A percentile compares a stretch with the other conserved stretches of the same genome.
Conservation (phyloP, 2,888 invertebrate genomes). For the Conchocele bisecta region DNA sequence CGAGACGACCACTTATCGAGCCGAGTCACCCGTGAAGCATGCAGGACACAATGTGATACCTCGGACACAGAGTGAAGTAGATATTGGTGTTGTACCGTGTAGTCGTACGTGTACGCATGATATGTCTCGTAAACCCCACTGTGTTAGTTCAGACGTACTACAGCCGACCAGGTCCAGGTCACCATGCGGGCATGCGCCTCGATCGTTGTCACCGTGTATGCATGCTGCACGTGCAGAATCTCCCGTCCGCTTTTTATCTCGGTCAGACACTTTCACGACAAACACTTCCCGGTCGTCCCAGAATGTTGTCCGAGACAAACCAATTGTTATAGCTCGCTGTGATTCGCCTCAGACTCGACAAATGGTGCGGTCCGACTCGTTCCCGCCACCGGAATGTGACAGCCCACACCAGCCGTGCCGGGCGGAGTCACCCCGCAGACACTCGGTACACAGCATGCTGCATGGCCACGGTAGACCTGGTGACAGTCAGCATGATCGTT, state of each 20-base stretch:
- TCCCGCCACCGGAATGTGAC: conserved; percentile 26
- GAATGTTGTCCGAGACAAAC: conserved; percentile 35
- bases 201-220: conserved; percentile 23
- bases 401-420: conserved; percentile 20
- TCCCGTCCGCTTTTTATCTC: conserved; percentile 45
- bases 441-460: conserved; percentile 36
- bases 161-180: conserved; percentile 34
- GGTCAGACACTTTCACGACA: conserved; percentile 56
- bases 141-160: conserved; percentile 39
- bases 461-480: conserved; percentile 11
- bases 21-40: conserved; percentile 36
- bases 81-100: conserved; percentile 20
- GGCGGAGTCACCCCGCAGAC: conserved; percentile 52
- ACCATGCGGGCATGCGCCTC: conserved; percentile 17
- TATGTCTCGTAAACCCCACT: conserved; percentile 30
- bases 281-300: conserved; percentile 44
- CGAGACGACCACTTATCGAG: too few relatives aligned
- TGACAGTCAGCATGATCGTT: conserved; percentile 36
- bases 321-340: conserved; percentile 41
- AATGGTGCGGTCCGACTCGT: conserved; percentile 31
- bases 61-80: conserved; percentile 47
- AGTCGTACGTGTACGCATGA: conserved; percentile 35
- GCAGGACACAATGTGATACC: conserved; percentile 37
- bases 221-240: conserved; percentile 47
- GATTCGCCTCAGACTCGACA: conserved; percentile 49